Evolutionary conservation across 2,113 vertebrate genomes (phyloP).

Genomic region (Glareola pratincola): DNA sequence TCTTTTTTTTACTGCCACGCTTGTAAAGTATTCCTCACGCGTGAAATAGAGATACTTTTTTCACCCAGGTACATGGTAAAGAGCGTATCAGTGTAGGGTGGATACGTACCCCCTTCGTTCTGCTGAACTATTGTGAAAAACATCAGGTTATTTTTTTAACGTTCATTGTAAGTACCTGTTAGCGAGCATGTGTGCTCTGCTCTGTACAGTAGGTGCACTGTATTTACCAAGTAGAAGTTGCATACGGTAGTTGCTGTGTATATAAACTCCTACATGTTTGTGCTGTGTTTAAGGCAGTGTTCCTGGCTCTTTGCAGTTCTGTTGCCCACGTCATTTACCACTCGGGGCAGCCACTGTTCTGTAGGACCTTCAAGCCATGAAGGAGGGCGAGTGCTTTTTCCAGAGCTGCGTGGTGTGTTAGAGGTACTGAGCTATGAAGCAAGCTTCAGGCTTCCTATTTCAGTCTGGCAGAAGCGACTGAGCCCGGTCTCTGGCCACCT

Average conservation of each 20-base stretch:
- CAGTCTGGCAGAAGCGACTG: neutral
- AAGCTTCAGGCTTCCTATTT: neutral
- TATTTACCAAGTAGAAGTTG: neutral
- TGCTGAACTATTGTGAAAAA: neutral
- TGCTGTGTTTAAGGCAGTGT: neutral
- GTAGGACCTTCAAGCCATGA: constrained; percentile 21
- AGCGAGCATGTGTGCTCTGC: neutral
- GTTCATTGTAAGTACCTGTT: neutral
- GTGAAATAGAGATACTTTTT: neutral
- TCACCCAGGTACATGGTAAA: neutral
- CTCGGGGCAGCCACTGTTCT: neutral
- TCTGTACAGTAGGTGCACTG: neutral
- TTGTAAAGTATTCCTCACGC: neutral
- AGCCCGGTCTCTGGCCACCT: neutral
- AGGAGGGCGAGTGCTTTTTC: constrained; percentile 30
- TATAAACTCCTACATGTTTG: neutral
- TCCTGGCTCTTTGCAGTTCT: neutral
- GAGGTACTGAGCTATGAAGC: constrained; percentile 23
- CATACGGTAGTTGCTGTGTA: neutral
- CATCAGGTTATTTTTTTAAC: neutral
- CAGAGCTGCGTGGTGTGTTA: constrained; percentile 13
- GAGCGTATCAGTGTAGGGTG: neutral
- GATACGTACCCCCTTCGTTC: neutral
- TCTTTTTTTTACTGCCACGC: neutral
- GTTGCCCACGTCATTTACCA: neutral